Base-by-base conservation (phyloP, 2,888 invertebrate species). In the Rosalia funebris region DNA sequence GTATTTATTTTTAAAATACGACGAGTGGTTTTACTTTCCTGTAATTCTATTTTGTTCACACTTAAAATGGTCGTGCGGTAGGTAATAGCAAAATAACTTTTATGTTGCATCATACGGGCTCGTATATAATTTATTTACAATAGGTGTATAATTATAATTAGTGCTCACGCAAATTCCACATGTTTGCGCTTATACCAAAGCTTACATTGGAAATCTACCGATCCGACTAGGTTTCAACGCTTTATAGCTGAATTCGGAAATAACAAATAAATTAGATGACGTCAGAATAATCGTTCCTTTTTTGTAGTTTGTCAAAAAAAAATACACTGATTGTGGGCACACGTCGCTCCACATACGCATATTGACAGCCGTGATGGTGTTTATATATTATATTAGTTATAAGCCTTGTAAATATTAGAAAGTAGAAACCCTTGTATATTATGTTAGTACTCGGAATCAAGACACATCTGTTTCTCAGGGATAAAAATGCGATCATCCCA, bases 61-160 rank as follows among this genome's bases (percentile, higher is more conserved):
- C 16, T 3, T 2, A 17, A 17, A n/a, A 19, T 42, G 11, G 16
- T 10, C 17, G 42, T 17, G 42, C 42, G 19, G 42, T 42, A 42
- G 19, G 17, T 17, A 42, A 42, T 42, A 15, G 17, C 17, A 42
- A 42, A 17, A 19, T 19, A 17, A 19, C 1, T 17, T 17, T 42
- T 17, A 42, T 17, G 14, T 42, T 42, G 42, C 42, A 42, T 42
- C 42, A 42, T 11, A n/a, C 42, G 10, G 9, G 17, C 3, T 42
- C n/a, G 17, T 9, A 42, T n/a, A n/a, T 34, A n/a, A 34, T 34
- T 19, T 17, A 11, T 42, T 42, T 42, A 19, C 42, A 42, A 42
- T 17, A 42, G 17, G 42, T 42, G 16, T 15, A 42, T 42, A 42
- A 42, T 42, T 42, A 42, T 42, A 42, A 42, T 42, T 42, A 42